Conservation (phyloP, 35 echinoderm and acorn worm species). For the Eucidaris tribuloides region DNA sequence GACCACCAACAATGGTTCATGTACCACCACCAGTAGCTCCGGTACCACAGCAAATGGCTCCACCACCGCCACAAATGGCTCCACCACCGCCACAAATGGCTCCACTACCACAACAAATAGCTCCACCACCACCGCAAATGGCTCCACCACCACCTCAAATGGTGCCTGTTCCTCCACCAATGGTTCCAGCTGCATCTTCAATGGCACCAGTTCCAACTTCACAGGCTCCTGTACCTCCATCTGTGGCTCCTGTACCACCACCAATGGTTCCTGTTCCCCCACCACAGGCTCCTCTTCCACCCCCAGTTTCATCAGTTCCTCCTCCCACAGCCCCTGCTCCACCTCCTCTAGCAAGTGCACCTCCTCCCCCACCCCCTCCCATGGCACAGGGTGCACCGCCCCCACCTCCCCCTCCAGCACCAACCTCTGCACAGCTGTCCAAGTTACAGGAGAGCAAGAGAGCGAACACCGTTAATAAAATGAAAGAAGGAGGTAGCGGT, state of each 20-base stretch:
- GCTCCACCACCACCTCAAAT: constrained; percentile 16
- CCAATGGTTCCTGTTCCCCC: neutral
- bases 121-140: neutral
- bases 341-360: neutral
- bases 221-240: neutral
- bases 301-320: neutral
- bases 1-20: neutral
- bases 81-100: neutral
- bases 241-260: neutral
- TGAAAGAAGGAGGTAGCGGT: neutral
- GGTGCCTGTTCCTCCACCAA: constrained; percentile 3
- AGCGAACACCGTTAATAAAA: neutral
- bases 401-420: constrained; percentile 39
- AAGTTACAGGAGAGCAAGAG: constrained; percentile 18
- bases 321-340: constrained; percentile 10
- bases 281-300: neutral
- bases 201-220: neutral
- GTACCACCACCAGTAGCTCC: neutral
- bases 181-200: neutral
- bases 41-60: neutral
- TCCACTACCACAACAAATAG: neutral
- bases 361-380: constrained; percentile 5
- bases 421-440: constrained; percentile 9
- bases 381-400: neutral
- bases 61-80: neutral